Evolutionary conservation across 2,797 vertebrate genomes (phyloP), one percentile per base, ranked within the genome.

Genomic region (Limnodromus scolopaceus): DNA sequence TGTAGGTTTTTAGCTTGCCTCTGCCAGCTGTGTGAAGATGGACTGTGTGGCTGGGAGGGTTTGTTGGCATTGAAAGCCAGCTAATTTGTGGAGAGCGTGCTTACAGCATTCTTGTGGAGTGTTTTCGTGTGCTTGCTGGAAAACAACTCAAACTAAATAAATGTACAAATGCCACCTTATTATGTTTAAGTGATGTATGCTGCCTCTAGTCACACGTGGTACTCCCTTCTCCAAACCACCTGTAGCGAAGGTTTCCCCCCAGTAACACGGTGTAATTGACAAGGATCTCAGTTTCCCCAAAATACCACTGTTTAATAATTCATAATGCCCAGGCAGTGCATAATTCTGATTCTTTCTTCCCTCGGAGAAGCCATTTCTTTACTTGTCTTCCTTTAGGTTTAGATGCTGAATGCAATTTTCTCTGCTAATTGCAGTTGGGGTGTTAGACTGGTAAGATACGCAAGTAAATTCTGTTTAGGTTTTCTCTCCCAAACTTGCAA

Each of bases 1-100:
- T 92, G 78, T 51, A 10, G 71, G 49, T 87, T 94, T 96, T 79
- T 85, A 84, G 41, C 79, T 91, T 30, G 48, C 2, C 5, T 32
- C 68, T 92, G 87, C 66, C 55, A 74, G 74, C 18, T 7, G 28
- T 17, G 30, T 75, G 90, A 84, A 77, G 93, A 84, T 36, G 68
- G 71, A 80, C 89, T 64, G 46, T 70, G 83, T 13, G 43, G n/a
- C 30, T 32, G 6, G 69, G 51, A 61, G 54, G 30, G 46, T 81
- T 78, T 84, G 82, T 71, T 63, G 83, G 51, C 19, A 6, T 78
- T 49, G 78, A 74, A 64, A 95, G 54, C 11, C 22, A 13, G 53
- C 36, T 75, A 28, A 63, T 88, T 94, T 78, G 57, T 68, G 46
- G 28, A 57, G 63, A 65, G 41, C 11, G 48, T 72, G 19, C 90